These are phyloP conservation scores for Platyura marginata DNA, from an alignment of 1,140 invertebrate genomes.

Conservation along the genomic window DNA sequence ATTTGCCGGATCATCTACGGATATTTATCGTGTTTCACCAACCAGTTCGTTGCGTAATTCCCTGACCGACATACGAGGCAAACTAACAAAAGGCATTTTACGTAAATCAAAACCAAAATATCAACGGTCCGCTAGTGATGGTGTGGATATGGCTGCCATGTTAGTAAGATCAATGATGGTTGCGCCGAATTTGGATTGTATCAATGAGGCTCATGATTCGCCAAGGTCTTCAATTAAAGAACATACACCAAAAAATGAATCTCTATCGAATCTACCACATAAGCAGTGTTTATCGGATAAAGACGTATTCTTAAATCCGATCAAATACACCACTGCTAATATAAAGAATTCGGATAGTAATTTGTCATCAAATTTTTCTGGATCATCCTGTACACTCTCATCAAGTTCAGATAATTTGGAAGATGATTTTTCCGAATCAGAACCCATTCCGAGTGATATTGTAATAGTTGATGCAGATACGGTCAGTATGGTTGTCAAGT, in stretches of 20 bases:
- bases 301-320: no score
- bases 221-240: slow-evolving; percentile 9
- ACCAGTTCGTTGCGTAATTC: neutral
- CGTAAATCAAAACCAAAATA: neutral
- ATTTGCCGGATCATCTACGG: neutral
- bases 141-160: slow-evolving; percentile 38
- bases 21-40: neutral
- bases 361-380: neutral
- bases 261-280: neutral
- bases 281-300: slow-evolving; percentile 8
- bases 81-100: neutral
- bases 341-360: neutral
- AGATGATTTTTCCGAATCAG: slow-evolving; percentile 18
- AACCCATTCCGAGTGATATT: slow-evolving; percentile 4
- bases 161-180: slow-evolving; percentile 40
- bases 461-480: slow-evolving; percentile 20
- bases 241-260: neutral
- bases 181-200: slow-evolving; percentile 35
- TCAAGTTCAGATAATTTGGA: slow-evolving; percentile 20
- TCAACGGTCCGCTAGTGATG: slow-evolving; percentile 16
- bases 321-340: slow-evolving; percentile 9
- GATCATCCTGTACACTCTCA: neutral
- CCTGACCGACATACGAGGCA: neutral
- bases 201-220: slow-evolving; percentile 33
- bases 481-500: slow-evolving; percentile 32